phyloP scores from a whole-genome alignment of 2,797 vertebrate species.

The Chelon labrosus region DNA sequence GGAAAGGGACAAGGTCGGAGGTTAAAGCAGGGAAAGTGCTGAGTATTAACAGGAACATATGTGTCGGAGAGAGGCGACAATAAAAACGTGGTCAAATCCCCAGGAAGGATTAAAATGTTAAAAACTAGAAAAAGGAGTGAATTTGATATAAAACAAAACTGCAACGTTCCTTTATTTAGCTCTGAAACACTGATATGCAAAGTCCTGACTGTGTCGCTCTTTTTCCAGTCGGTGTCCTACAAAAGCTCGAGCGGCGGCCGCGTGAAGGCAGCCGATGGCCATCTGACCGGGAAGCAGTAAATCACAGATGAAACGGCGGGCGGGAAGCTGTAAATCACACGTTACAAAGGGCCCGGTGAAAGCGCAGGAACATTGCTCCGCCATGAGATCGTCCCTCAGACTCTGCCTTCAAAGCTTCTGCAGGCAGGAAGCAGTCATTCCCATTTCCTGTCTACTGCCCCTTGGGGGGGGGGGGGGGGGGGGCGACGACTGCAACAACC shows the following conservation, averaged over 20 bases:
- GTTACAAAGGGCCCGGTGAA: constrained; percentile 81
- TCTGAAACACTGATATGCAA: constrained; percentile 17
- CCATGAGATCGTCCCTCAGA: constrained; percentile 64
- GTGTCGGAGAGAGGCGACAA: constrained; percentile 1
- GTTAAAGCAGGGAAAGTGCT: constrained; percentile 63
- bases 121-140: not conserved
- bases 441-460: constrained; percentile 80
- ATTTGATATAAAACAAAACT: not conserved
- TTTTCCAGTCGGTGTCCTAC: constrained; percentile 34
- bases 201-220: constrained; percentile 16
- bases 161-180: not conserved
- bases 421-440: constrained; percentile 83
- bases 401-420: constrained; percentile 76
- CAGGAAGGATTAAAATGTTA: not conserved
- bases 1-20: constrained; percentile 59
- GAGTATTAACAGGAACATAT: constrained; percentile 56
- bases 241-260: constrained; percentile 47
- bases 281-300: constrained; percentile 80
- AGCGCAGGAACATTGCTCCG: constrained; percentile 72
- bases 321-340: constrained; percentile 80
- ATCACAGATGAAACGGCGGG: constrained; percentile 81
- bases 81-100: not conserved
- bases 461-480: not conserved
- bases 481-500: constrained; percentile 52
- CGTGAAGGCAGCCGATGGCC: constrained; percentile 66